These are phyloP conservation scores for Drosophila albomicans DNA, from an alignment of 1,140 invertebrate genomes.

Conservation along the genomic window DNA sequence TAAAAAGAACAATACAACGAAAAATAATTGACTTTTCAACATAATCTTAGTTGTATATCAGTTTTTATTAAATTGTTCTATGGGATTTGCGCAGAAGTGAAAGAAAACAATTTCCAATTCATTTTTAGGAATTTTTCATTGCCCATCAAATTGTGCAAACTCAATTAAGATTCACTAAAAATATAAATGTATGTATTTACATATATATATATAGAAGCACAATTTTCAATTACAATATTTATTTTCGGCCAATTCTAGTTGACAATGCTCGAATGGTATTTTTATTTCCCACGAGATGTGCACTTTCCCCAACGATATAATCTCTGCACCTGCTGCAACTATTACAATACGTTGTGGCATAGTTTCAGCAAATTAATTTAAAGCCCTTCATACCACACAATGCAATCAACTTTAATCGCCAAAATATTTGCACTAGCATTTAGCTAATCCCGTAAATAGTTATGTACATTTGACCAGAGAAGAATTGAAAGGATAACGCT, in stretches of 20 bases:
- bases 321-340: slow-evolving; percentile 1
- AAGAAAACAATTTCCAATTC: too few species aligned
- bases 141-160: too few species aligned
- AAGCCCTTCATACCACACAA: slow-evolving; percentile 6
- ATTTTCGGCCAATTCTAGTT: background rate
- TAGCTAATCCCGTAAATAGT: slow-evolving; percentile 66
- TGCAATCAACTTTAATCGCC: slow-evolving; percentile 57
- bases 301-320: background rate
- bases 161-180: too few species aligned
- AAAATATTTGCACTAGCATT: slow-evolving; percentile 58
- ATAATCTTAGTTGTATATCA: too few species aligned
- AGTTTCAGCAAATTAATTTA: slow-evolving; percentile 23
- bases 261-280: background rate
- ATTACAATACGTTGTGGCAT: background rate
- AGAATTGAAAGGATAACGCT: slow-evolving; percentile 23
- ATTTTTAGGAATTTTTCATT: too few species aligned
- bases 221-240: background rate
- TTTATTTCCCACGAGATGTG: background rate
- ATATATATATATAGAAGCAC: background rate
- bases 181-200: too few species aligned
- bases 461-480: slow-evolving; percentile 55
- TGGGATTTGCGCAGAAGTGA: too few species aligned
- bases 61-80: too few species aligned
- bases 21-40: too few species aligned
- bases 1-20: too few species aligned